These are phyloP conservation scores for Drosophila colorata DNA, from an alignment of 2,888 invertebrate species.

Conservation along the genomic window DNA sequence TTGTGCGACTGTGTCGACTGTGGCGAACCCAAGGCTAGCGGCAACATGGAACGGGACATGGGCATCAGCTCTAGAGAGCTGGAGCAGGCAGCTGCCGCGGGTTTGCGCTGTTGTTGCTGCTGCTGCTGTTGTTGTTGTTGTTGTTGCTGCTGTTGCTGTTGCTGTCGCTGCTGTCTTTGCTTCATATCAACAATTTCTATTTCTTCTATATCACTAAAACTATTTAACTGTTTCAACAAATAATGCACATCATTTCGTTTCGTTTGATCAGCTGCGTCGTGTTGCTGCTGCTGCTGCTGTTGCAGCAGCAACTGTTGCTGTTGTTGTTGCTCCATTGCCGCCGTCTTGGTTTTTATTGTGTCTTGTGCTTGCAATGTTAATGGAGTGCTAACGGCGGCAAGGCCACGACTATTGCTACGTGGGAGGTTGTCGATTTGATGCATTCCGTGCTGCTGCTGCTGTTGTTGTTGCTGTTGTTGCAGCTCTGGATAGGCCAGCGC, in stretches of 20 bases:
- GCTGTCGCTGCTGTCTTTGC: conserved; percentile 79
- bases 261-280: conserved; percentile 84
- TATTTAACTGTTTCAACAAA: conserved; percentile 86
- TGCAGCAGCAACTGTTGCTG: conserved; percentile 33
- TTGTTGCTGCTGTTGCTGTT: conserved; percentile 54
- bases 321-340: conserved; percentile 47
- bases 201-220: conserved; percentile 86
- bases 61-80: conserved; percentile 82
- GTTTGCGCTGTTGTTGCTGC: conserved; percentile 42
- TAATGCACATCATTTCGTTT: conserved; percentile 86
- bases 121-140: conserved; percentile 40
- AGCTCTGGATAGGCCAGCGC: conserved; percentile 77
- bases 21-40: conserved; percentile 64
- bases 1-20: conserved; percentile 81
- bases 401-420: conserved; percentile 71
- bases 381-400: conserved; percentile 79
- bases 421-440: conserved; percentile 73
- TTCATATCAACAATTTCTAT: conserved; percentile 86
- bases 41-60: conserved; percentile 55
- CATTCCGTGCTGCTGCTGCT: conserved; percentile 54
- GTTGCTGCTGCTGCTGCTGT: conserved; percentile 44
- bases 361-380: conserved; percentile 79
- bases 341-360: conserved; percentile 62
- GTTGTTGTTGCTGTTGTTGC: conserved; percentile 53
- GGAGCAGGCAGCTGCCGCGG: conserved; percentile 76